A percentile compares a stretch with the other conserved stretches of the same genome.
Evolutionary conservation across 2,888 invertebrate species (phyloP).

Genomic region (Aleiodes leptofemur): DNA sequence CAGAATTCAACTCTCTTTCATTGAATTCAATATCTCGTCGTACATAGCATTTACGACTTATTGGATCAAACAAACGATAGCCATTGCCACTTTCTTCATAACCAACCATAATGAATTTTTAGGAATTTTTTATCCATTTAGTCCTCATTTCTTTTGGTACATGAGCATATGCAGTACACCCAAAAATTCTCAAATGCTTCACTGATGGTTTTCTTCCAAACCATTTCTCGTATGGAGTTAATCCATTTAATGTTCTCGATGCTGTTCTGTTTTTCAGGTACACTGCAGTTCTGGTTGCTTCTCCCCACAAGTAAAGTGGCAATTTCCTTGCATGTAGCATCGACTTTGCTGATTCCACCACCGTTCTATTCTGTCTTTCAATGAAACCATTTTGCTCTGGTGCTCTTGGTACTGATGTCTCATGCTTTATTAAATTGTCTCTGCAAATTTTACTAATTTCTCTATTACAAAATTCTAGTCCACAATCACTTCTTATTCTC

Average conservation of each 20-base stretch:
- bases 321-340: neutral
- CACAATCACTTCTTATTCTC: conserved; percentile 27
- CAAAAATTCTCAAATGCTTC: conserved; percentile 56
- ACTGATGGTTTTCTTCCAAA: conserved; percentile 48
- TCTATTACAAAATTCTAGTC: conserved; percentile 13
- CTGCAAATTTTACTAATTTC: neutral
- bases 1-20: no score
- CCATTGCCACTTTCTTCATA: no score
- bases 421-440: neutral
- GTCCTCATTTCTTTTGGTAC: no score
- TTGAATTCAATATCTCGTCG: no score
- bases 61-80: no score
- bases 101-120: no score
- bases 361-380: neutral
- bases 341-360: conserved; percentile 8
- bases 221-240: conserved; percentile 41
- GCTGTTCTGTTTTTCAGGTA: neutral
- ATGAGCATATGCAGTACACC: conserved; percentile 29
- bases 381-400: conserved; percentile 7
- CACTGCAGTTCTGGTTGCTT: conserved; percentile 1
- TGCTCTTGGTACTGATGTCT: conserved; percentile 10
- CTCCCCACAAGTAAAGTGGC: neutral
- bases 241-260: neutral
- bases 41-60: no score
- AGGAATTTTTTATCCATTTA: no score